These are phyloP conservation scores for Nixonia krombeini DNA, from an alignment of 1,140 invertebrate genomes.

Conservation along the genomic window DNA sequence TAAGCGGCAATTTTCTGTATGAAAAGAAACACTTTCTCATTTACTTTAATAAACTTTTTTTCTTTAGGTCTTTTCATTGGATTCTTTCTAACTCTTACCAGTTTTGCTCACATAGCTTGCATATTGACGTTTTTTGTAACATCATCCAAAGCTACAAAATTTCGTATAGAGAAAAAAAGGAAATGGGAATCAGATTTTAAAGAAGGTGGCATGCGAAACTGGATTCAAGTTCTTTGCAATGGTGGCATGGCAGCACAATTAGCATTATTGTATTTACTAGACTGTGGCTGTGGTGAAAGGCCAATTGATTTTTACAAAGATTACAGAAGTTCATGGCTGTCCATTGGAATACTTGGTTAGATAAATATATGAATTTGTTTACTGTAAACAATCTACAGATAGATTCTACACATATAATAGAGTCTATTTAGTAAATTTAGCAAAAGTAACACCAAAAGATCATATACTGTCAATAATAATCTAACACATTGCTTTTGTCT, in stretches of 20 bases:
- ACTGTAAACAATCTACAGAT: background rate
- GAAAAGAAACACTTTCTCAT: no score
- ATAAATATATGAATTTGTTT: background rate
- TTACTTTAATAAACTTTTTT: no score
- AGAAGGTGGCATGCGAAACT: conserved; percentile 90
- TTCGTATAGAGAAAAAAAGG: conserved; percentile 78
- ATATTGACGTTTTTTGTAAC: conserved; percentile 85
- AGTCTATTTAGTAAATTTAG: no score
- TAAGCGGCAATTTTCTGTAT: no score
- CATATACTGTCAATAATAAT: no score
- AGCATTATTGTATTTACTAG: conserved; percentile 84
- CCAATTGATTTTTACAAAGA: conserved; percentile 84
- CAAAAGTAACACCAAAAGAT: no score
- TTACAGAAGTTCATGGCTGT: conserved; percentile 86
- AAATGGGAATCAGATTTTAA: conserved; percentile 86
- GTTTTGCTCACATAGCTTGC: conserved; percentile 81
- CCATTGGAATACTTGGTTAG: conserved; percentile 82
- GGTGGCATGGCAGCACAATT: conserved; percentile 87
- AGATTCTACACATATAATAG: background rate
- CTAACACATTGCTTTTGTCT: no score
- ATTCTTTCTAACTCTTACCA: conserved; percentile 85
- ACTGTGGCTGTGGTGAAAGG: conserved; percentile 83
- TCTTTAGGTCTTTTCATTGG: conserved; percentile 80
- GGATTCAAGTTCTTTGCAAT: conserved; percentile 93
- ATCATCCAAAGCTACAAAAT: conserved; percentile 88